Base-by-base conservation (phyloP, 1,140 invertebrate species). In the Eriocheir sinensis region DNA sequence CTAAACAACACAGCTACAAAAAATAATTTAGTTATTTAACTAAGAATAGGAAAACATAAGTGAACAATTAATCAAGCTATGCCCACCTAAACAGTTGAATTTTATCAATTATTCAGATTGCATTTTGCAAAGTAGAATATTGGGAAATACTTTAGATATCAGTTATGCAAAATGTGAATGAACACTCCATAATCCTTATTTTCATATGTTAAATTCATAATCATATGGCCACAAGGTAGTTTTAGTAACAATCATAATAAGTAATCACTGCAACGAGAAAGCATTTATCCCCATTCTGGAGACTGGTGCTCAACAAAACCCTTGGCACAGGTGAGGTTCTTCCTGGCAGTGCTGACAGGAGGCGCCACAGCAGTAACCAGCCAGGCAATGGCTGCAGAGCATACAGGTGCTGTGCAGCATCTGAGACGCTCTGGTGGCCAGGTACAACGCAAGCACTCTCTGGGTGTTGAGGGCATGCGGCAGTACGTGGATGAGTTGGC, bases 301-400 rank as follows among this genome's bases (percentile, higher is more conserved):
- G 34, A 32, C 12, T 41, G 27, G 38, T 44, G 30, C 44, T 44
- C 21, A 53, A 34, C 9, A 32, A 53, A 53, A 53, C 38, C 44
- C 17, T 90, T 72, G 17, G 60, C n/a, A 21, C 89, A 90, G 89
- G 89, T 90, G 53, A 53, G 38, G 89, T 90, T 72, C 53, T 72
- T 72, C 89, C 32, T 90, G 53, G 89, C 89, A 60, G 32, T 90
- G 53, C 32, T 72, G 89, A 36, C 38, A 72, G 89, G 89, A 2
- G 34, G 17, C 21, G n/a, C 72, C 3, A 38, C 89, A 36, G 8
- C 60, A 72, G 48, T 38, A 30, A 38, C 89, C 15, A 30, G 0
- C n/a, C 15, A 72, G 34, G 12, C 34, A 27, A 90, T 90, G 89
- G 88, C 30, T 32, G 89, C 38, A 72, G 53, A 21, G 15, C 34